Evolutionary conservation across 30 jellyfish, hydroid and myxozoan genomes (phyloP).

Genomic region (Pseudorhiza aurosa): DNA sequence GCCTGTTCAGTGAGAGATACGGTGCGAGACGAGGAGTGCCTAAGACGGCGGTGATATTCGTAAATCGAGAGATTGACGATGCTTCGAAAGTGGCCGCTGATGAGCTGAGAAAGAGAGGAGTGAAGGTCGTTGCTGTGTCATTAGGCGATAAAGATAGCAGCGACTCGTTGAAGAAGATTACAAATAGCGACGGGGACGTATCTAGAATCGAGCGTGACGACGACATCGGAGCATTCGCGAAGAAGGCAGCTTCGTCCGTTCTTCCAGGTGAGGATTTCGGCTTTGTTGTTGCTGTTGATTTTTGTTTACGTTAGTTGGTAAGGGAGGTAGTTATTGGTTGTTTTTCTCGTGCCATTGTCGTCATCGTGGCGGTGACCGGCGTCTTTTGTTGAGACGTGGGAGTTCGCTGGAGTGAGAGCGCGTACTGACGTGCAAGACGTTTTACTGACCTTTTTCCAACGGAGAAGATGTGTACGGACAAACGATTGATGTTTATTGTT

Average conservation of each 20-base stretch:
- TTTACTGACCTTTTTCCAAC: too few relatives aligned
- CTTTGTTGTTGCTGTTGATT: not conserved
- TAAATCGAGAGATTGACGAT: conserved; percentile 14
- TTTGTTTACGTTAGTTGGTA: not conserved
- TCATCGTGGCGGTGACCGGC: too few relatives aligned
- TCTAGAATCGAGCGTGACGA: not conserved
- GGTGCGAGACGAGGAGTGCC: conserved; percentile 42
- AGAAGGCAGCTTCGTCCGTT: not conserved
- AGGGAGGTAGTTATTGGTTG: not conserved
- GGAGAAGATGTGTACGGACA: too few relatives aligned
- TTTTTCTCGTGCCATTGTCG: not conserved
- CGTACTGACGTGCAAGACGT: too few relatives aligned
- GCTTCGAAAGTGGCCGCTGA: conserved; percentile 19
- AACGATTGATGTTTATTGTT: too few relatives aligned
- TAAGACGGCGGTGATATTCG: conserved; percentile 18
- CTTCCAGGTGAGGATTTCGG: not conserved
- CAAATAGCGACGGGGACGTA: not conserved
- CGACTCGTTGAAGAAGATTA: not conserved
- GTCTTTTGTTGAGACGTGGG: too few relatives aligned
- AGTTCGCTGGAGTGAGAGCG: too few relatives aligned
- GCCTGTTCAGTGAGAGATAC: not conserved
- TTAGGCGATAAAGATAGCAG: conserved; percentile 3
- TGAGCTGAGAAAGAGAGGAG: conserved; percentile 4
- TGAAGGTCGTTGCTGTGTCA: conserved; percentile 28
- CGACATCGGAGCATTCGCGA: not conserved